Evolutionary conservation across 2,797 vertebrate species (phyloP).

Genomic region (Bovichtus diacanthus): DNA sequence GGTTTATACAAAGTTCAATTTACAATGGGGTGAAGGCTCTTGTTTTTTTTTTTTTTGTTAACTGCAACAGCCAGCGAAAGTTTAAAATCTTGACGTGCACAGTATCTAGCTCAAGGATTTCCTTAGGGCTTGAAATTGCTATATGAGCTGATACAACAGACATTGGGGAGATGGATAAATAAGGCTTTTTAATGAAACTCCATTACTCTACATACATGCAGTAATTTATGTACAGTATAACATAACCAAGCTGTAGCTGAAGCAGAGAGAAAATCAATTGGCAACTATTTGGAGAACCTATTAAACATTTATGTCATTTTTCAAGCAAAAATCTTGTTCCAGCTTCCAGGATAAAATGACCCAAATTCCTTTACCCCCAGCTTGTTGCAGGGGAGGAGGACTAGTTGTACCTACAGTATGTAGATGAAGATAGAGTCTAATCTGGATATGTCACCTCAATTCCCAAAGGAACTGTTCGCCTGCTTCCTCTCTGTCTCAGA

Average conservation of each 20-base stretch:
- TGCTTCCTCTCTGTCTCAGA: slow-evolving; percentile 56
- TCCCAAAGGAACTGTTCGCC: slow-evolving; percentile 45
- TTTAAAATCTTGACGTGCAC: background rate
- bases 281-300: background rate
- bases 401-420: slow-evolving; percentile 61
- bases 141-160: background rate
- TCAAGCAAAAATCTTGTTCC: background rate
- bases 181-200: background rate
- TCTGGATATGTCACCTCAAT: slow-evolving; percentile 62
- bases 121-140: background rate
- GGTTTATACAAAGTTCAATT: background rate
- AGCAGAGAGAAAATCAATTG: background rate
- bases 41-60: too few relatives aligned
- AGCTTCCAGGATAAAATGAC: slow-evolving; percentile 70
- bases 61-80: background rate
- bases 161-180: background rate
- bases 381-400: slow-evolving; percentile 21
- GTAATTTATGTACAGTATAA: background rate
- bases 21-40: background rate
- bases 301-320: background rate
- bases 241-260: too few relatives aligned
- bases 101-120: background rate
- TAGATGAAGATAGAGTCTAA: slow-evolving; percentile 69
- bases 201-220: background rate
- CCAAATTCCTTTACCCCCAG: slow-evolving; percentile 63